phyloP scores from a whole-genome alignment of 2,797 vertebrate genomes.

The Chrosomus eos region DNA sequence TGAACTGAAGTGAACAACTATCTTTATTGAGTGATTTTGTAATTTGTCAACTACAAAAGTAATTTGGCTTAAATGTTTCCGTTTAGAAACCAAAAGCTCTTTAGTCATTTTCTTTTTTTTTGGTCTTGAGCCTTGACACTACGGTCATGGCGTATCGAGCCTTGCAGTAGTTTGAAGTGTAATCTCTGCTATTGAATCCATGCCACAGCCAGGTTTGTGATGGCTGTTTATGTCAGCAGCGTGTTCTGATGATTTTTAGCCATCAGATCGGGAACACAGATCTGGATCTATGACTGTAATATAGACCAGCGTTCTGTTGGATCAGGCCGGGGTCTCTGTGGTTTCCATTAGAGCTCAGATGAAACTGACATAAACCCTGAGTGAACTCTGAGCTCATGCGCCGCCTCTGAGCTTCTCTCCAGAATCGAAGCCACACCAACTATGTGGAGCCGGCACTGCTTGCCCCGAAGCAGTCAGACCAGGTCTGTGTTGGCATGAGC shows the following conservation, averaged over 20 bases:
- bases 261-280: constrained; percentile 66
- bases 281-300: constrained; percentile 68
- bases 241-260: constrained; percentile 59
- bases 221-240: constrained; percentile 58
- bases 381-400: constrained; percentile 71
- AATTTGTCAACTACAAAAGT: constrained; percentile 8
- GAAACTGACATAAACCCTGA: constrained; percentile 70
- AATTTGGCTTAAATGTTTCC: constrained; percentile 27
- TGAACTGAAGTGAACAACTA: not conserved
- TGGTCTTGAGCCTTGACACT: not conserved
- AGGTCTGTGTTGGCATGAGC: constrained; percentile 20
- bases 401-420: constrained; percentile 53
- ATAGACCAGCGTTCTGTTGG: constrained; percentile 71
- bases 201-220: constrained; percentile 59
- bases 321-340: constrained; percentile 67
- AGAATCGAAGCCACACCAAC: constrained; percentile 43
- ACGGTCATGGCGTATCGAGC: constrained; percentile 21
- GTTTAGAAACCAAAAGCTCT: constrained; percentile 4
- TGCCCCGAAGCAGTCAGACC: constrained; percentile 28
- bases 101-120: not conserved
- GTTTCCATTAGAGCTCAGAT: constrained; percentile 74
- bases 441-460: constrained; percentile 7
- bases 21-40: not conserved
- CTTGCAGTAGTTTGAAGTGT: constrained; percentile 65
- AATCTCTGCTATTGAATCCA: constrained; percentile 62